Conservation (phyloP, 2,888 invertebrate species). For the Endotricha flammealis region DNA sequence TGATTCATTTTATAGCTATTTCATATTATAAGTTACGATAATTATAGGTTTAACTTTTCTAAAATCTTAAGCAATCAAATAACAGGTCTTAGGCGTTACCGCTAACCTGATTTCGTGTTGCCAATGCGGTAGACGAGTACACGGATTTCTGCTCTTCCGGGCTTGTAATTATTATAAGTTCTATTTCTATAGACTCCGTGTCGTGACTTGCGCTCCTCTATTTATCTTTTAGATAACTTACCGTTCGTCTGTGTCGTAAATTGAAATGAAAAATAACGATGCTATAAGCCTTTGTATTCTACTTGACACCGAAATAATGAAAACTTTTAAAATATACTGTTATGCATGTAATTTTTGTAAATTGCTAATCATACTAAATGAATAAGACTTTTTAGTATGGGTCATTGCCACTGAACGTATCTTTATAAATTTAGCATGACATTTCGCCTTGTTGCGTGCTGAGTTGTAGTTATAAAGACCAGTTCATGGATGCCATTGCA, state of each 20-base stretch:
- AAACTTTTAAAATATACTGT: background rate
- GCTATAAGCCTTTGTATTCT: conserved; percentile 2
- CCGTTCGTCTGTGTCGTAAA: conserved; percentile 13
- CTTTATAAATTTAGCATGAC: conserved; percentile 5
- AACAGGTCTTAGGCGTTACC: conserved; percentile 6
- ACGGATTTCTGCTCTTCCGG: conserved; percentile 9
- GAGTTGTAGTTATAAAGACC: conserved; percentile 12
- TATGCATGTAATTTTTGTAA: background rate
- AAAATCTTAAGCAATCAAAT: conserved; percentile 8
- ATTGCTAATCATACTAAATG: background rate
- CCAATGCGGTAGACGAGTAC: conserved; percentile 3
- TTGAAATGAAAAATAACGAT: conserved; percentile 14
- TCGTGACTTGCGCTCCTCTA: conserved; percentile 34
- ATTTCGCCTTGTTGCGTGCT: conserved; percentile 8
- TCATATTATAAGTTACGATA: background rate
- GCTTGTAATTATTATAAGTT: conserved; percentile 9
- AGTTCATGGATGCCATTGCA: conserved; percentile 33
- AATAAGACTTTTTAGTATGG: conserved; percentile 1
- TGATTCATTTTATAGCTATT: background rate
- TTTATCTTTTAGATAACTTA: conserved; percentile 23
- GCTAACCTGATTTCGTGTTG: conserved; percentile 8
- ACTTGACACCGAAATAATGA: background rate
- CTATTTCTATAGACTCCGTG: conserved; percentile 13
- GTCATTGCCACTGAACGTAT: conserved; percentile 2
- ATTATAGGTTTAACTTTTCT: background rate